A percentile compares a stretch with the other conserved stretches of the same genome.
Conservation (phyloP, 1,140 invertebrate species). For the Latrodectus geometricus region DNA sequence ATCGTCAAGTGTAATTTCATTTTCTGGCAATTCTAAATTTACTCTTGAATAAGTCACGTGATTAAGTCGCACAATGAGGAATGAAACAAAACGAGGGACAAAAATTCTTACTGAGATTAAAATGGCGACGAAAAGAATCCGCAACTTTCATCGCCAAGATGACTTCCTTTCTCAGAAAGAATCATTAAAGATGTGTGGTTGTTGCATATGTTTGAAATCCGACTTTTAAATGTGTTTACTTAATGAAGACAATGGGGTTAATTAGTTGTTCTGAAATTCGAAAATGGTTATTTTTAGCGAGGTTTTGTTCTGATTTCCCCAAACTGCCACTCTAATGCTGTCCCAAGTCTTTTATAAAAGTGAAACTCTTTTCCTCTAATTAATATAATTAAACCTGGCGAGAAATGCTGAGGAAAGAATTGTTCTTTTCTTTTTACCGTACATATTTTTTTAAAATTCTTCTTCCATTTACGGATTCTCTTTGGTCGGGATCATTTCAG, state of each 20-base stretch:
- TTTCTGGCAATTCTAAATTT: slow-evolving; percentile 9
- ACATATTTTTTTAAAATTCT: not conserved
- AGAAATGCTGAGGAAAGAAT: slow-evolving; percentile 7
- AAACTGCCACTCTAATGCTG: not conserved
- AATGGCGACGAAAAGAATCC: not conserved
- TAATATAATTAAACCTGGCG: slow-evolving; percentile 57
- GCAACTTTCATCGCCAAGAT: not conserved
- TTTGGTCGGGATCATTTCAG: slow-evolving; percentile 35
- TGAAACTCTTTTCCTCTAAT: slow-evolving; percentile 43
- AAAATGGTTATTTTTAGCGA: slow-evolving; percentile 51
- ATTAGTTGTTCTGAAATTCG: slow-evolving; percentile 31
- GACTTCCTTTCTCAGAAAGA: slow-evolving; percentile 14
- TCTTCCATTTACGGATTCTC: not conserved
- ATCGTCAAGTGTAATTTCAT: slow-evolving; percentile 24
- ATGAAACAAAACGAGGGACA: slow-evolving; percentile 12
- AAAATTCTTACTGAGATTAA: slow-evolving; percentile 37
- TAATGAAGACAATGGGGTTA: slow-evolving; percentile 57
- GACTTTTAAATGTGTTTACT: slow-evolving; percentile 52
- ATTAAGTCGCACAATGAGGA: slow-evolving; percentile 19
- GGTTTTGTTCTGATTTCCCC: slow-evolving; percentile 35
- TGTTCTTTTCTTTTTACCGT: not conserved
- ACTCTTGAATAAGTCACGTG: not conserved
- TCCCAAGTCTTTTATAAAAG: slow-evolving; percentile 32
- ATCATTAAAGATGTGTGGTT: not conserved
- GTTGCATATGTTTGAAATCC: not conserved